phyloP scores from a whole-genome alignment of 2,797 vertebrate species.

The Vultur gryphus region DNA sequence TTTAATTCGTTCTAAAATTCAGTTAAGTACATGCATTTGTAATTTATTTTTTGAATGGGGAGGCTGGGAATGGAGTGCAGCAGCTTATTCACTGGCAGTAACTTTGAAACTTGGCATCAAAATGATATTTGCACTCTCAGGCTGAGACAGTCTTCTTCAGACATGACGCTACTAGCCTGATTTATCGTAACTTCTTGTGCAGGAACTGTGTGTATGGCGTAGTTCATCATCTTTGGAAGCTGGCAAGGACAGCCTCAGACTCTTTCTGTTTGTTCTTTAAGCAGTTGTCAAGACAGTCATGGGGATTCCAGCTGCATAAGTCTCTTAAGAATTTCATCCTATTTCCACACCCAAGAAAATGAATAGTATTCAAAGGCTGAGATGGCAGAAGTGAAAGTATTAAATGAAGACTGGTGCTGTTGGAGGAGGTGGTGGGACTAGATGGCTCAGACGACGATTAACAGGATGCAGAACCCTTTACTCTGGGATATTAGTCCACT shows the following conservation, averaged over 20 bases:
- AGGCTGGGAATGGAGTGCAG: background rate
- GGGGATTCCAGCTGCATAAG: background rate
- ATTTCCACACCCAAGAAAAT: background rate
- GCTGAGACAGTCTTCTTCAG: slow-evolving; percentile 7
- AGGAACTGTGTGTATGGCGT: background rate
- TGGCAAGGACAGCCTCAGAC: background rate
- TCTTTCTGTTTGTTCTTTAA: background rate
- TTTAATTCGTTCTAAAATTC: background rate
- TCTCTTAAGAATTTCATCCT: background rate
- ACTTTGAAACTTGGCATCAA: background rate
- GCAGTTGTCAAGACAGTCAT: background rate
- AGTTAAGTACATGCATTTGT: background rate
- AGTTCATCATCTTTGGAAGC: slow-evolving; percentile 27
- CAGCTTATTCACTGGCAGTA: background rate
- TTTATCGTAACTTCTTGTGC: slow-evolving; percentile 19
- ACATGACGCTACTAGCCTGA: background rate
- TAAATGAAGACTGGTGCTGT: background rate
- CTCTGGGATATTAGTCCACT: background rate
- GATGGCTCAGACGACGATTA: background rate
- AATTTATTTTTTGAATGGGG: background rate
- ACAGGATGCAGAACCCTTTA: background rate
- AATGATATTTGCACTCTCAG: background rate
- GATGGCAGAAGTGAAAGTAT: background rate
- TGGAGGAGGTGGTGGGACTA: background rate
- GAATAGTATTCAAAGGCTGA: background rate